Base-by-base conservation (phyloP, 2,113 vertebrate genomes). In the Ancistrus triradiatus region DNA sequence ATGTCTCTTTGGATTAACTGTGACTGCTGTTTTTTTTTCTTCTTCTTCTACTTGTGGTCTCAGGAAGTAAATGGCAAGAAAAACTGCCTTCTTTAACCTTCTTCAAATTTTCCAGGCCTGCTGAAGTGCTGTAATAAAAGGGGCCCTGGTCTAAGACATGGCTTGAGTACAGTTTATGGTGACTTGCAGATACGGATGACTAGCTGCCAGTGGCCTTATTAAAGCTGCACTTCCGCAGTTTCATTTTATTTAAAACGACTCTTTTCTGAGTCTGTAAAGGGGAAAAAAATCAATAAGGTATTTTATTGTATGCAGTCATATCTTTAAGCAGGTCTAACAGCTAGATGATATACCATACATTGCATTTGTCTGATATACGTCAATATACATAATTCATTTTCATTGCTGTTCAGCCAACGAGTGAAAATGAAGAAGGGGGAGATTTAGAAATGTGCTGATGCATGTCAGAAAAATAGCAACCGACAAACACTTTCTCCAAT, bases 1-100 rank as follows among this genome's bases (percentile, higher is more conserved):
- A 38, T 50, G 77, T 76, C 64, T 71, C 68, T 60, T 72, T 53
- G 64, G 73, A 77, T 79, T 75, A 75, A 61, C 64, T 64, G 50
- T 44, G 59, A 19, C 63, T 44, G 57, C 72, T 75, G 69, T 62
- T 53, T 50, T 58, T 61, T 59, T 67, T 59, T 48, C 49, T 43
- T 48, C 35, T n/a, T n/a, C n/a, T n/a, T 15, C 38, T 33, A 33
- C 22, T 38, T 49, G 24, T 43, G 49, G 15, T 60, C 51, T 51
- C 22, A 50, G 65, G 64, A 69, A 70, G 59, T 15, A 27, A 66
- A 69, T 52, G 55, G 60, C 52, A 63, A 59, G 59, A 69, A 64
- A 57, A 61, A 42, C 13, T 15, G 70, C 44, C 70, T 64, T 65
- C 48, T 68, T 70, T 66, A 63, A 63, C 51, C 73, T 58, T 63